Evolutionary conservation across 1,140 invertebrate genomes (phyloP).

Genomic region (Penaeus japonicus): DNA sequence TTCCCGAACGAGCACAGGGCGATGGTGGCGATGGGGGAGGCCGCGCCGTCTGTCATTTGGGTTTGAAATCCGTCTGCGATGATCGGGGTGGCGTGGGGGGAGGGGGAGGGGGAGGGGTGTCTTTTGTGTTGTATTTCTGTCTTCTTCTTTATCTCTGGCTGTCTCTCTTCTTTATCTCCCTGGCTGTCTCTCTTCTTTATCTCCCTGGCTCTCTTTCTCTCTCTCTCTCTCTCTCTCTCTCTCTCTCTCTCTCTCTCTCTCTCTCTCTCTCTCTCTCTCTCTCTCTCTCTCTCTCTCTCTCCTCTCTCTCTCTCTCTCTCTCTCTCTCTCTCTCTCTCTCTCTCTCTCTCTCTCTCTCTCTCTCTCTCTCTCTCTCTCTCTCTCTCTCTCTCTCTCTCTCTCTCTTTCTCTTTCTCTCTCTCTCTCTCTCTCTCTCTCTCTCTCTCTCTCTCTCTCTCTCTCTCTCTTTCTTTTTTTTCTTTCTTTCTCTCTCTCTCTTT

Average conservation of each 20-base stretch:
- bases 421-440: not conserved
- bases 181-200: not conserved
- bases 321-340: not conserved
- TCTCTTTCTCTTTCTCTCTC: not conserved
- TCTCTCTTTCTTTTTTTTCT: not conserved
- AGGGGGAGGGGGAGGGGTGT: too few relatives aligned
- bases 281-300: not conserved
- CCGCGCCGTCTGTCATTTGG: not conserved
- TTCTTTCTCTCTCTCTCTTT: not conserved
- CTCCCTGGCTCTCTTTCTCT: not conserved
- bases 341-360: not conserved
- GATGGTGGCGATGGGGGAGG: not conserved
- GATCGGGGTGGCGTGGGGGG: not conserved
- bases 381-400: not conserved
- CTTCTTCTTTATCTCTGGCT: not conserved
- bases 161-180: not conserved
- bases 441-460: conserved; percentile 16
- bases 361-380: not conserved
- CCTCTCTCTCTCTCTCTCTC: not conserved
- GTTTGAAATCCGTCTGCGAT: not conserved
- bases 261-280: not conserved
- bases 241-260: not conserved
- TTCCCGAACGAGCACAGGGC: too few relatives aligned
- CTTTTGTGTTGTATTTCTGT: not conserved
- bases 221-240: not conserved